Base-by-base conservation (phyloP, 2,888 invertebrate genomes). In the Protophormia terraenovae region DNA sequence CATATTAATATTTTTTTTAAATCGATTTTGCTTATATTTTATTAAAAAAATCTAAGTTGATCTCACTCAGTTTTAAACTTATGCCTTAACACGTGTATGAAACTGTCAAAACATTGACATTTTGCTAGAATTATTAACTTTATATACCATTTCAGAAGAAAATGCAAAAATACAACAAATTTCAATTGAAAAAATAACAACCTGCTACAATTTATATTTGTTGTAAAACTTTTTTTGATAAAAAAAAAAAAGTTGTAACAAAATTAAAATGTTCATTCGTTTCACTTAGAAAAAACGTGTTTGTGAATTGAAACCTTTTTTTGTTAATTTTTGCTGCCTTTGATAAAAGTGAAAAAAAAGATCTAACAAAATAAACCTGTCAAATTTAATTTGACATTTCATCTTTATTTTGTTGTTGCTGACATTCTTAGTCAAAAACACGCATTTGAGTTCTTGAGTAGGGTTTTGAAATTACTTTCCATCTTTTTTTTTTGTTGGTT, bases 321-420 rank as follows among this genome's bases (percentile, higher is more conserved):
- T n/a, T 64, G 29, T 32, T 0, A n/a, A n/a, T 16, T 24, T 22
- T 4, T 53, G 3, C 32, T 67, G 24, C 47, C 53, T 29, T 5
- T 2, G 14, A 24, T 62, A n/a, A 10, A 8, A 24, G 19, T 10
- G 19, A 53, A 53, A 53, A 47, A 67, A 73, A n/a, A 19, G 24
- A 64, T 47, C 45, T 55, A 53, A 64, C n/a, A 62, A 69, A 69
- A 71, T 84, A 22, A 73, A 81, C 19, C 72, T 77, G 84, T 84
- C 84, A 73, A 72, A 66, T 62, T 73, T 67, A 81, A 77, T 77
- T 84, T 81, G 81, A 81, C 77, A 84, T 77, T 81, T 81, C 60
- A 77, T 73, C 19, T 24, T 71, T 71, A 5, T 45, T 5, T 32
- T 41, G 3, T 45, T 71, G 24, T 27, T 24, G 53, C 41, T 45